These are phyloP conservation scores for Petaurus breviceps DNA, from an alignment of 2,113 vertebrate genomes.

Conservation along the genomic window DNA sequence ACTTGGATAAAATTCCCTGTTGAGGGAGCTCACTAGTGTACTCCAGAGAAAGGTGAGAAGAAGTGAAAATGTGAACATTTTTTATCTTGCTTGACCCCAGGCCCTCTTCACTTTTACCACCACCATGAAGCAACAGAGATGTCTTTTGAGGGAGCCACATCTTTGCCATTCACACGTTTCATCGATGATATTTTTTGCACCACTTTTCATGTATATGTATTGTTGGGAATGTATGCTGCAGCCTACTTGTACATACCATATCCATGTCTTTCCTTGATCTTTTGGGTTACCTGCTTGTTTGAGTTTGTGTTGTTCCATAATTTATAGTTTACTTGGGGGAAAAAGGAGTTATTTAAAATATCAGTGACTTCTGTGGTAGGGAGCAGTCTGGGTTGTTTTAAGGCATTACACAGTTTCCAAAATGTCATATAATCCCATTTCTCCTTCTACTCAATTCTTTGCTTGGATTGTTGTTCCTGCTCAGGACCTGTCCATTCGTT, in stretches of 20 bases:
- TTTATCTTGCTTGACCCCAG: neutral
- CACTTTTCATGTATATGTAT: neutral
- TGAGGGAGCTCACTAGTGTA: neutral
- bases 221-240: neutral
- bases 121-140: neutral
- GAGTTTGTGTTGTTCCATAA: neutral
- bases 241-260: neutral
- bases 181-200: neutral
- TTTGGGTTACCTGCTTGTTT: neutral
- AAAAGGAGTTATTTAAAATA: neutral
- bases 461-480: neutral
- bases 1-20: neutral
- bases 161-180: neutral
- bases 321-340: neutral
- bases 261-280: neutral
- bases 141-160: neutral
- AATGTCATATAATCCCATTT: neutral
- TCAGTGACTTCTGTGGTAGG: neutral
- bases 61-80: neutral
- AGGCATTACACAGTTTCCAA: neutral
- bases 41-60: neutral
- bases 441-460: neutral
- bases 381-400: neutral
- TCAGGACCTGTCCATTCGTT: neutral
- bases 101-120: neutral